These are phyloP conservation scores for Rostratula benghalensis DNA, from an alignment of 2,113 vertebrate species.

Conservation along the genomic window DNA sequence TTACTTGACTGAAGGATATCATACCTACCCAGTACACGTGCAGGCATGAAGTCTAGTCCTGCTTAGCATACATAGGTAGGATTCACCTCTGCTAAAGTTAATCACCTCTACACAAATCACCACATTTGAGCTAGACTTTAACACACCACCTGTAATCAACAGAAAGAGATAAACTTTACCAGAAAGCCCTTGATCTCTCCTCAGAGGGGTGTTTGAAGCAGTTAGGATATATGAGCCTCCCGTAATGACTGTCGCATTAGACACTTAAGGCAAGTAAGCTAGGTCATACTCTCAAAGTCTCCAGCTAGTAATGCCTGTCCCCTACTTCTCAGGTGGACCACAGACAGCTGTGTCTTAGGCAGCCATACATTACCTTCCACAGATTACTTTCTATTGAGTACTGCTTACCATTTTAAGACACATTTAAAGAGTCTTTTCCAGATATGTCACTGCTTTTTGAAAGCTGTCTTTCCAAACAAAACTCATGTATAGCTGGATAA, in stretches of 20 bases:
- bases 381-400: neutral
- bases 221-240: neutral
- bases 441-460: conserved; percentile 9
- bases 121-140: neutral
- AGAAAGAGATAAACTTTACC: neutral
- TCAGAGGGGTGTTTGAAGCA: neutral
- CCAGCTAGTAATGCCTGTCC: neutral
- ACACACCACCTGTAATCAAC: neutral
- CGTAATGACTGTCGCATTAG: neutral
- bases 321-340: neutral
- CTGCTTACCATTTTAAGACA: neutral
- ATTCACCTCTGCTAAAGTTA: neutral
- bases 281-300: neutral
- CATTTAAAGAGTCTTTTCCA: neutral
- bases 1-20: neutral
- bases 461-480: conserved; percentile 31
- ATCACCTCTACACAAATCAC: neutral
- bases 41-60: neutral
- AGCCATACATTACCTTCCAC: neutral
- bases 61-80: neutral
- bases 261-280: neutral
- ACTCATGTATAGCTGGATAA: conserved; percentile 26
- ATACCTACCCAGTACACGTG: neutral
- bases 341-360: neutral
- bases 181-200: neutral